Base-by-base conservation (phyloP, 2,797 vertebrate genomes). In the Sebastes iracundus region DNA sequence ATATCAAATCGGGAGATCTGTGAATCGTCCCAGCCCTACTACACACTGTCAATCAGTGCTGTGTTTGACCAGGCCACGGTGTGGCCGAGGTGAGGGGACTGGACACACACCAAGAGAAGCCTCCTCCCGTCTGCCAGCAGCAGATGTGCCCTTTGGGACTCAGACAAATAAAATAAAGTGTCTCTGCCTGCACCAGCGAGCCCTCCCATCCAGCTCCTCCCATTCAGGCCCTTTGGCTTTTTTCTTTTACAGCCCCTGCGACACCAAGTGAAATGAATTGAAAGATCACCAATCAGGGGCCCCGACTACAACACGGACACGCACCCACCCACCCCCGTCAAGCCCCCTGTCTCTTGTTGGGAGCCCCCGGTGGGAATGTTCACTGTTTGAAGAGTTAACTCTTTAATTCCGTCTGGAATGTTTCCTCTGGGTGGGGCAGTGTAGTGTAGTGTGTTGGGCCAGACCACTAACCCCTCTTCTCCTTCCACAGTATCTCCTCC, bases 361-460 rank as follows among this genome's bases (percentile, higher is more conserved):
- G 86, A 91, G 92, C 89, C 90, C 92, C 89, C 74, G 79, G 86
- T 93, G 92, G 92, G 94, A 94, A 94, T 93, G 91, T 92, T 94
- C 89, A 90, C 94, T 94, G 95, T 95, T 94, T 93, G 90, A 94
- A 95, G 94, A 96, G 92, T 95, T 93, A 94, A 95, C 93, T 95
- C 94, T 95, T 96, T 96, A 95, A 96, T 95, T 95, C 94, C 72
- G 93, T 94, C 94, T 95, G 96, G 95, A 96, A 96, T 96, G 95
- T 95, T 96, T 96, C 93, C 93, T 96, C 93, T 95, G 94, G 96
- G 95, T 95, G 95, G 95, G 94, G 95, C 93, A 92, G 93, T 35
- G 85, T 78, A 88, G 91, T 93, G 91, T 20, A 49, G 46, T 49
- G 46, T 90, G 92, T 80, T 82, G 85, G 93, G 84, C 91, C 92